Evolutionary conservation across 1,140 invertebrate genomes (phyloP), one percentile per base, ranked within the genome.

Genomic region (Drosophila yakuba): DNA sequence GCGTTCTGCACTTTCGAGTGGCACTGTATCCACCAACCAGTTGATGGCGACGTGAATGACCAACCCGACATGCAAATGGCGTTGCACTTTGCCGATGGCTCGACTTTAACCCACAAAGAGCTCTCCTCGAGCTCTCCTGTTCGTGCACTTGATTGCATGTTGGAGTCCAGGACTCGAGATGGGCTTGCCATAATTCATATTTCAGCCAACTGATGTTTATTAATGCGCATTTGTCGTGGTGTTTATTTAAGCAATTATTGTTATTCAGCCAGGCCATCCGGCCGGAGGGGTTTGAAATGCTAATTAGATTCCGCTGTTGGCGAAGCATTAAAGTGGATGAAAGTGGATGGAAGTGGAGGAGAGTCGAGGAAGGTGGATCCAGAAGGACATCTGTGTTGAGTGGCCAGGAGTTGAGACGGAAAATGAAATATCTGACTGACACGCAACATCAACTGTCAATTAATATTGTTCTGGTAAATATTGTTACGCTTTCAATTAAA

Each of bases 181-280:
- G 15, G 54, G 58, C 45, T 71, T 51, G 75, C 60, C 81, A 66
- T 80, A 76, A 67, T 54, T 78, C 71, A 71, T 38, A 56, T 55
- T 43, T 57, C 61, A 58, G 39, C 38, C 12, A 11, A 15, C 36
- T 60, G 71, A 71, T 77, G 79, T 77, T 88, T 88, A 89, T 86
- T 86, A 86, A 86, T 88, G 72, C 69, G 59, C 72, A 76, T 86
- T 76, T 64, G 71, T 79, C 59, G 66, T 82, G 56, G 62, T 88
- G 72, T 88, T 88, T 89, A 88, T 88, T 88, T 74, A 63, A 73
- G 83, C 84, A 88, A 89, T 89, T 83, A 88, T 80, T 74, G 44
- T 64, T 56, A 59, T 69, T 60, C 56, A 74, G 56, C 17, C 56
- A 57, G 78, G 59, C 59, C 68, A 74, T 51, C 61, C 48, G 28